Evolutionary conservation across 2,113 vertebrate species (phyloP).

Genomic region (Ochotona curzoniae): DNA sequence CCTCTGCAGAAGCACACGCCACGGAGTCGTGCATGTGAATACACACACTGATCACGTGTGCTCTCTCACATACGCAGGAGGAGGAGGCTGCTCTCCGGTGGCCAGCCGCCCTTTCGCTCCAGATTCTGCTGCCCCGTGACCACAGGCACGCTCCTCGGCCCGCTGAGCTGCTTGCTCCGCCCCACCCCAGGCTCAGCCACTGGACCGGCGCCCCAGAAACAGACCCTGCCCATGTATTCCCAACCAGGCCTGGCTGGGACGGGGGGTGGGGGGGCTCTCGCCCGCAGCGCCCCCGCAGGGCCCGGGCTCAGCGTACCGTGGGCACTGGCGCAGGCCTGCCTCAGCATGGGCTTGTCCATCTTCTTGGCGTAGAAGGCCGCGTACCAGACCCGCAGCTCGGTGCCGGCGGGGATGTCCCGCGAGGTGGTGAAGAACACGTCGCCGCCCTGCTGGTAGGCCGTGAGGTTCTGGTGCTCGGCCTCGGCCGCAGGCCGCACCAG

Average conservation of each 20-base stretch:
- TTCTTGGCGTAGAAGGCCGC: constrained; percentile 99
- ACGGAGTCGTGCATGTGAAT: too few relatives aligned
- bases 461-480: constrained; percentile 95
- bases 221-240: too few relatives aligned
- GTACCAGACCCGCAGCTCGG: constrained; percentile 98
- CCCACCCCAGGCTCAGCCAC: not conserved
- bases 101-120: too few relatives aligned
- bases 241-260: rapidly evolving
- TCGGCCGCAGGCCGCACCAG: constrained; percentile 94
- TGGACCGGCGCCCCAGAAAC: rapidly evolving
- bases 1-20: too few relatives aligned
- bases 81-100: too few relatives aligned
- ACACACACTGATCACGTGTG: too few relatives aligned
- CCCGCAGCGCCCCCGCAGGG: too few relatives aligned
- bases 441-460: constrained; percentile 95
- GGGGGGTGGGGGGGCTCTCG: too few relatives aligned
- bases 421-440: constrained; percentile 98
- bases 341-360: constrained; percentile 96
- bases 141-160: not conserved
- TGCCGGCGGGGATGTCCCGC: constrained; percentile 93
- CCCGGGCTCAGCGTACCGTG: constrained; percentile 79
- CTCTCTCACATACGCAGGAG: too few relatives aligned
- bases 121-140: not conserved
- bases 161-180: not conserved
- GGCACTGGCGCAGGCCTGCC: constrained; percentile 85